Base-by-base conservation (phyloP, 2,888 invertebrate genomes). In the Macrophya annulata region DNA sequence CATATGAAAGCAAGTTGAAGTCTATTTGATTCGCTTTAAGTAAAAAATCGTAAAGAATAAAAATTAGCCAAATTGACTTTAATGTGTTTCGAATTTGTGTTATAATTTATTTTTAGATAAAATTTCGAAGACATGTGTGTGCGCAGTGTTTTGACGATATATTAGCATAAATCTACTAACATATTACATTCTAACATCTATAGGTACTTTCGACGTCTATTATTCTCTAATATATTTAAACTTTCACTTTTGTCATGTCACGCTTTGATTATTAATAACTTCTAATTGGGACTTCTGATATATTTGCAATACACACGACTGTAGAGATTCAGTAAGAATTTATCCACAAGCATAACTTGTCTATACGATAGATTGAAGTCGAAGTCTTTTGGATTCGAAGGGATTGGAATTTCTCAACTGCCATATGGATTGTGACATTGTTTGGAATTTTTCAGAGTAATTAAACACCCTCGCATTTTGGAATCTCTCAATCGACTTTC, bases 191-290 rank as follows among this genome's bases (percentile, higher is more conserved):
- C 21, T 17, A 17, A 68, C 17, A 25, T 37, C 31, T 12, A 68
- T 12, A 15, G 25, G 62, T 37, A 68, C 37, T 68, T 68, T 68
- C 31, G 15, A 17, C 17, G 68, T 12, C 68, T 68, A 68, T 68
- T 17, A 68, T 68, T 37, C 68, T 17, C 37, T 15, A 10, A 37
- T 68, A 17, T 17, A 68, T 68, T 37, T 68, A 12, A 17, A 17
- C 68, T 68, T 68, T 68, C 68, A 68, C 68, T 68, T 68, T 84
- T 43, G 62, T 85, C 87, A 76, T 59, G 88, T 89, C 89, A 89
- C 87, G 88, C 86, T 84, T 85, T 85, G 84, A 84, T 87, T 90
- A 89, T 89, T 90, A 90, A 88, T 90, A 89, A 90, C 85, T 62
- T 71, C 85, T 86, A 86, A 84, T 84, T 87, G 84, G 45, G 37